Base-by-base conservation (phyloP, 2,797 vertebrate species). In the Huso huso region DNA sequence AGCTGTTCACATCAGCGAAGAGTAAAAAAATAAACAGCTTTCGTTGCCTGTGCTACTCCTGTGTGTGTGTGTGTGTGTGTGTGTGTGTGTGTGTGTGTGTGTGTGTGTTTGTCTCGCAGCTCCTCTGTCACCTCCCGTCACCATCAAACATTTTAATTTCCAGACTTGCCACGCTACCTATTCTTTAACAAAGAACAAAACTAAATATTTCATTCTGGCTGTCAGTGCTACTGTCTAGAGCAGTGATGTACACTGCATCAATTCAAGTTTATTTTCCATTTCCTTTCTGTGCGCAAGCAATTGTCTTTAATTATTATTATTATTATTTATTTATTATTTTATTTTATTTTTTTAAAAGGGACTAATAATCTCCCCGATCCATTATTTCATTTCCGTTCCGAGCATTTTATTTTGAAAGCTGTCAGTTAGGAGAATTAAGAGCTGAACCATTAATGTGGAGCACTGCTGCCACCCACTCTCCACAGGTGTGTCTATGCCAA, bases 161-260 rank as follows among this genome's bases (percentile, higher is more conserved):
- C 79, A 82, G 79, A 71, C 78, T 74, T 70, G 79, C 74, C 68
- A 65, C 64, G 82, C 74, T 78, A 74, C 74, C 78, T 76, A 67
- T 78, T 77, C 78, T 83, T 80, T 79, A 86, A 88, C 82, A 81
- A 86, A 84, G 79, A 77, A 71, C 76, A 72, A 78, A 74, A 74
- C 78, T 79, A 76, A 83, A 86, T 86, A 86, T 85, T 84, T 86
- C 77, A 86, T 85, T 82, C 76, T 12, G 63, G 77, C 83, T 82
- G 84, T 86, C 86, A 79, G 72, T 63, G 69, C 69, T 73, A 64
- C 70, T 74, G 64, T 82, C 82, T 84, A 74, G 74, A 67, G 76
- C 77, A 71, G 74, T 73, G 81, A 83, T 77, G 78, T 78, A 76
- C 78, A 74, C 78, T 74, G 76, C 79, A 83, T 82, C 83, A 87